Base-by-base conservation (phyloP, 1,140 invertebrate species). In the honey bee (Apis mellifera) region DNA sequence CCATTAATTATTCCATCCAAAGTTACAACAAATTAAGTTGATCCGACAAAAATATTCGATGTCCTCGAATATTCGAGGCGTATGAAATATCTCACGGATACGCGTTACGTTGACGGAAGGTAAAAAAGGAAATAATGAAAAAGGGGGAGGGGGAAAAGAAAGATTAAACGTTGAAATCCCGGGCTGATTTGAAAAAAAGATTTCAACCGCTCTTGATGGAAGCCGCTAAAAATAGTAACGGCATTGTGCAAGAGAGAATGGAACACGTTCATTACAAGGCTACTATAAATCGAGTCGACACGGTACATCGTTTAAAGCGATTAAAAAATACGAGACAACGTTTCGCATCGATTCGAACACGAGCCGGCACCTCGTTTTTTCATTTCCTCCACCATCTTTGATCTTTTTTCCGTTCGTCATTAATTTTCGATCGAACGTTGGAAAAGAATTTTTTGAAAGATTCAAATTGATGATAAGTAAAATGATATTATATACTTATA, bases 201-300 rank as follows among this genome's bases (percentile, higher is more conserved):
- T 9, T 59, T 66, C 42, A 23, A 17, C 17, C 23, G 59, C 72
- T 66, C 76, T 81, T 76, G 32, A 75, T 52, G 26, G 62, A 59
- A 68, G 23, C 52, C 23, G 68, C 23, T 75, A 64, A 81, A 81
- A 76, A 57, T 76, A 76, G 54, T n/a, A 64, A 42, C 52, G n/a
- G 59, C 42, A 76, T 81, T 76, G 72, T 76, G 50, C 42, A 50
- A 5, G 55, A 48, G 32, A 66, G 54, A 66, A 75, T 55, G 62
- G 71, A 66, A 75, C 62, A 62, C 50, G 71, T 74, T 75, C 78
- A 59, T 75, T 66, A 57, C 60, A 19, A 26, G 15, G 21, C 70
- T 66, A 17, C 59, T 50, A 17, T 50, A 65, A 70, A 78, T 70
- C 42, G 54, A 64, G 21, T 11, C 50, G 32, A 9, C 11, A 73